Evolutionary conservation across 2,888 invertebrate genomes (phyloP), one percentile per base, ranked within the genome.

Genomic region (Pinctada fucata): DNA sequence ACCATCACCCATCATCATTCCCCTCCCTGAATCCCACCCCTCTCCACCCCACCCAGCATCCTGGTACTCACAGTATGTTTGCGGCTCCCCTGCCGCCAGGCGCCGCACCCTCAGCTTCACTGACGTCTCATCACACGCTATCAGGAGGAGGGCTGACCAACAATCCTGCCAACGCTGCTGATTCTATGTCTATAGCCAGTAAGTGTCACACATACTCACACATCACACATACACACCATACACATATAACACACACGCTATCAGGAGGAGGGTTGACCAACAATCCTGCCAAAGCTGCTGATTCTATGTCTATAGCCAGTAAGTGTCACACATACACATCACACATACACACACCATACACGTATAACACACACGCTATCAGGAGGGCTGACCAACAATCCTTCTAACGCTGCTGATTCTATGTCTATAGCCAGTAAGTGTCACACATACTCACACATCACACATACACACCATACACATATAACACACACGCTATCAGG

Each of bases 11-110:
- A 52, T 75, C 80, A 50, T 75, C 80, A 50, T 80, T 78, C 79
- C 80, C 83, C 5, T 77, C 80, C 63, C 75, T 82, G 13, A 74
- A 80, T 58, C 74, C 83, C 65, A 74, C 80, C 67, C 78, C 78
- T 64, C 72, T 80, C 71, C 82, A 83, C 71, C 80, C 80, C 64
- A 72, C 80, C 77, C 77, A 82, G 45, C 70, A 78, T 65, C 82
- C 82, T 50, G 82, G 83, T 72, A 80, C 79, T 71, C 82, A 83
- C 79, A 85, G 83, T 76, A 88, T 88, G 88, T 89, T 89, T 75
- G 88, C 88, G 72, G 83, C 89, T 71, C 88, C 89, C 72, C 80
- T 88, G 72, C 89, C 88, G 5, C 86, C 88, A 48, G 88, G 86
- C 50, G 86, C 86, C 47, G 31, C 31, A 31, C 84, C 88, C 10